Evolutionary conservation across 2,113 vertebrate genomes (phyloP), one percentile per base, ranked within the genome.

Genomic region (Nannospalax galili): DNA sequence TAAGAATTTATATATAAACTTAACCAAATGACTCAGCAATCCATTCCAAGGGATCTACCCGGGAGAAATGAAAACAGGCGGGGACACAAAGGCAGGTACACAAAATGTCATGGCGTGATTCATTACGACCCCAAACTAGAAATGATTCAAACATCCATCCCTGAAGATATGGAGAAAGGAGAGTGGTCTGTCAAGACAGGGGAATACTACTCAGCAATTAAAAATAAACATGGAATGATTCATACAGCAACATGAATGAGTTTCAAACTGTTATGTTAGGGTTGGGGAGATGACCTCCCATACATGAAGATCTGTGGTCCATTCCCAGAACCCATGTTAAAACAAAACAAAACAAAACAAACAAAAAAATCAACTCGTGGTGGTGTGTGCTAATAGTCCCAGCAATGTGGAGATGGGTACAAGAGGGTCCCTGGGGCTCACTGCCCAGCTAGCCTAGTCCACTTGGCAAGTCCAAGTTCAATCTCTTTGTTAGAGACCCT

Each of bases 211-310:
- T 52, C 67, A 84, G 65, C 84, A 19, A 79, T 40, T 40, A 37
- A 91, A 77, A 92, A 30, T 1, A 67, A 75, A 42, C 64, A 56
- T 14, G 40, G 20, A 62, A 45, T 84, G 81, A 84, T 28, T 48
- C 60, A 20, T 1, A 0, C 15, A 5, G 4, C 0, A 9, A n/a
- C 10, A 35, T 3, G 11, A 28, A 10, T 1, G 5, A 58, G 35
- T 32, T 64, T 78, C 75, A 37, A 75, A 32, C 1, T 67, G 22
- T 32, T 8, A 12, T 15, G 37, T n/a, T 12, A 3, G 69, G 52
- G n/a, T 9, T 11, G n/a, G 15, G 45, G 84, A 56, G 48, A 22
- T 16, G 65, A 22, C 45, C 56, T 14, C n/a, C 35, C 67, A 56
- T 35, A 15, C 22, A 0, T 17, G 24, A 40, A 15, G 67, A 48